These are phyloP conservation scores for Musca vetustissima DNA, from an alignment of 1,140 invertebrate genomes.

Conservation along the genomic window DNA sequence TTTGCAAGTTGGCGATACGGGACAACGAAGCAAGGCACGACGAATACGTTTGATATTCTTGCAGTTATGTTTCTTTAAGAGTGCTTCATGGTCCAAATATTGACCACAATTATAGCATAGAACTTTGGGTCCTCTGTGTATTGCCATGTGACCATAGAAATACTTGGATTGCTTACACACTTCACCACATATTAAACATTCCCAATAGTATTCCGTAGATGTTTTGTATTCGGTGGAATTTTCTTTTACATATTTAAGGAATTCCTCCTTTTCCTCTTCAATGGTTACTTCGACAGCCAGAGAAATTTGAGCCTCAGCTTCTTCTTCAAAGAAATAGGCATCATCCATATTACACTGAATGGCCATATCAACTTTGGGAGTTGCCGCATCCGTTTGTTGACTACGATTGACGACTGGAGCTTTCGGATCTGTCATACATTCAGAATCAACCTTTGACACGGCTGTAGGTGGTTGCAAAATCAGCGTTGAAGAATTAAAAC, in stretches of 20 bases:
- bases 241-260: constrained; percentile 31
- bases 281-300: background rate
- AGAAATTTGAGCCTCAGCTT: background rate
- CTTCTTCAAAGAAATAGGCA: background rate
- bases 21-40: constrained; percentile 33
- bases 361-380: background rate
- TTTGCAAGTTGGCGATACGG: constrained; percentile 32
- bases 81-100: constrained; percentile 19
- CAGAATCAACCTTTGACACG: too few relatives aligned
- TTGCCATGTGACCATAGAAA: constrained; percentile 35
- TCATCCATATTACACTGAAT: constrained; percentile 4
- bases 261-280: constrained; percentile 19
- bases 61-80: constrained; percentile 30
- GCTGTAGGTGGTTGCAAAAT: too few relatives aligned
- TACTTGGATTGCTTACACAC: constrained; percentile 26
- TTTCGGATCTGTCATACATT: too few relatives aligned
- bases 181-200: constrained; percentile 41
- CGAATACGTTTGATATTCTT: background rate
- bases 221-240: constrained; percentile 34
- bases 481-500: too few relatives aligned
- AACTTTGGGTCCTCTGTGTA: constrained; percentile 32
- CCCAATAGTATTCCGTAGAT: constrained; percentile 41
- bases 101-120: constrained; percentile 38
- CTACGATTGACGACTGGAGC: background rate
- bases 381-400: constrained; percentile 11